Base-by-base conservation (phyloP, 1,140 invertebrate genomes). In the Zelostemma sp. region DNA sequence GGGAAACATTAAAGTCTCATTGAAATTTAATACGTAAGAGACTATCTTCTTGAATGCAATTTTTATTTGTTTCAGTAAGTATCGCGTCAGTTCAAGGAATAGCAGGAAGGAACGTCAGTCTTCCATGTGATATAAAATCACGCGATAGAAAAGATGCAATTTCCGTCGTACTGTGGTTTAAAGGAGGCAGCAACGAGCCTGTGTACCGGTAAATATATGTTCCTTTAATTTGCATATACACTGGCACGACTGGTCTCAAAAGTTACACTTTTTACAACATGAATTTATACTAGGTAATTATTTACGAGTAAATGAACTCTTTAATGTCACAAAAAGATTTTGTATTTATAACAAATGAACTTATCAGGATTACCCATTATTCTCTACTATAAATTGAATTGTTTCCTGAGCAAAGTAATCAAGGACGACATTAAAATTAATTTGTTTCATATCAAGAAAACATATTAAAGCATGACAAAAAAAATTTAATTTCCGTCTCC, bases 131-230 rank as follows among this genome's bases (percentile, higher is more conserved):
- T 81, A 93, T 94, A 64, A 89, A 91, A 67, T 90, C 93, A 1
- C 87, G 90, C 61, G 90, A 92, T 60, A 86, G 88, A 35, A 91
- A 93, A 77, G 93, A 95, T 83, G 89, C 89, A 1, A 91, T 95
- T 40, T 92, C 93, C 50, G 94, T 95, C 91, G 93, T 95, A 47
- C 87, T 95, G 4, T 95, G 93, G 93, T 95, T 94, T 82, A 93
- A 93, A 78, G 93, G 93, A 79, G 89, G 90, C 35, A 93, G 93
- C 73, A 91, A 92, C 49, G 93, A 94, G 72, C 93, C 93, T 8
- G 86, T 95, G 56, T 95, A 94, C 87, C 94, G 93, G 93, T 94
- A 85, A 88, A 80, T 78, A 28, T 40, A 73, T 62, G 4, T 41
- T 61, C 59, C 49, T 55, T 65, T 48, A 51, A 54, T 62, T 35